These are phyloP conservation scores for Ivindomyrus marchei DNA, from an alignment of 2,113 vertebrate species.

Conservation along the genomic window DNA sequence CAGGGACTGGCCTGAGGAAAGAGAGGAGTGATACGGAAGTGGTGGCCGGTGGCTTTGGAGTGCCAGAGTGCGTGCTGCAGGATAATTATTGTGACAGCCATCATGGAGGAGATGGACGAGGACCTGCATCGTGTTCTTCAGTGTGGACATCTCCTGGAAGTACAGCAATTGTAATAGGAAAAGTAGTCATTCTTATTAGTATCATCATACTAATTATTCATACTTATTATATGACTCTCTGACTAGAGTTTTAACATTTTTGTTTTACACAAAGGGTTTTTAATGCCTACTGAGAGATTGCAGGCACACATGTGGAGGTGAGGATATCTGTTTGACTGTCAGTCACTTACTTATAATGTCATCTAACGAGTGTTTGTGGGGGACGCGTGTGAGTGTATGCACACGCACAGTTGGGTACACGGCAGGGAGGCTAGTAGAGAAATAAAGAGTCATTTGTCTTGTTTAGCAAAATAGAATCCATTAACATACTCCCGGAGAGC, in stretches of 20 bases:
- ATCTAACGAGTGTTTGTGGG: conserved; percentile 1
- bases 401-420: not conserved
- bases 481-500: conserved; percentile 12
- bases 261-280: not conserved
- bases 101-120: not conserved
- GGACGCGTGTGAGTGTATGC: not conserved
- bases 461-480: conserved; percentile 5
- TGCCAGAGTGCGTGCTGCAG: not conserved
- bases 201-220: not conserved
- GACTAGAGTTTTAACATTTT: not conserved
- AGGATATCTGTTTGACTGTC: not conserved
- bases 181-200: not conserved
- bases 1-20: conserved; percentile 17
- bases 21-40: not conserved
- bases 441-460: conserved; percentile 6
- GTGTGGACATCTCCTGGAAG: not conserved
- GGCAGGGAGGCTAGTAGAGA: not conserved
- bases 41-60: not conserved
- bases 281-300: not conserved
- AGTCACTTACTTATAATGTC: not conserved
- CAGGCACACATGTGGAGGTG: not conserved
- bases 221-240: not conserved
- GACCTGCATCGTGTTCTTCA: not conserved
- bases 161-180: not conserved
- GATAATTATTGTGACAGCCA: not conserved